Evolutionary conservation across 2,888 invertebrate genomes (phyloP).

Genomic region (Cheilosia vulpina): DNA sequence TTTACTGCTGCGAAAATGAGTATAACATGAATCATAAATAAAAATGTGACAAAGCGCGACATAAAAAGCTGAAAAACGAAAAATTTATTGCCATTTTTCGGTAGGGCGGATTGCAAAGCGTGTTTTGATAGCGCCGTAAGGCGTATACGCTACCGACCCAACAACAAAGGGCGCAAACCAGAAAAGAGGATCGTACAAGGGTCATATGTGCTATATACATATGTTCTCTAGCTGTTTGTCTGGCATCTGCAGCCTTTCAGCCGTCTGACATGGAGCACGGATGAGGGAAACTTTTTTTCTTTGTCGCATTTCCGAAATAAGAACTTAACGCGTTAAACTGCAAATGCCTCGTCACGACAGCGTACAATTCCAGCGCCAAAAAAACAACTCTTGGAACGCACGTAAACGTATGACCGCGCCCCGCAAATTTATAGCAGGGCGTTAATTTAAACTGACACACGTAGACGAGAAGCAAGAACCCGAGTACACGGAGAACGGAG

Average conservation of each 20-base stretch:
- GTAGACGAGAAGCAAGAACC: conserved; percentile 39
- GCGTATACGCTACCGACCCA: conserved; percentile 31
- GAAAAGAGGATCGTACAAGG: conserved; percentile 53
- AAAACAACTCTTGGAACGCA: conserved; percentile 60
- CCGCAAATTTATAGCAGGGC: conserved; percentile 69
- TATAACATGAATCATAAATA: conserved; percentile 75
- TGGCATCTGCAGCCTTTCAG: conserved; percentile 48
- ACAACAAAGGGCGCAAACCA: conserved; percentile 31
- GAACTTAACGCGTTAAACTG: conserved; percentile 67
- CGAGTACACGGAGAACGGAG: conserved; percentile 11
- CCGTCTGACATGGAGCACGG: conserved; percentile 29
- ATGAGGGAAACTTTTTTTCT: conserved; percentile 35
- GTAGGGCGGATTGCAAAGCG: conserved; percentile 67
- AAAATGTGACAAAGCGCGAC: conserved; percentile 76
- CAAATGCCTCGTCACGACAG: conserved; percentile 55
- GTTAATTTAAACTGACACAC: conserved; percentile 74
- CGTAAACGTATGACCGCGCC: conserved; percentile 68
- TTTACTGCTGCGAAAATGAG: conserved; percentile 74
- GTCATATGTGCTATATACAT: conserved; percentile 44
- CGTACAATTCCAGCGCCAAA: conserved; percentile 35
- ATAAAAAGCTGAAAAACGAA: conserved; percentile 75
- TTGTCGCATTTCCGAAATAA: conserved; percentile 51
- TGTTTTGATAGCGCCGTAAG: conserved; percentile 66
- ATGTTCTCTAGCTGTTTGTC: conserved; percentile 55
- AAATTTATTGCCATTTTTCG: conserved; percentile 73